phyloP scores from a whole-genome alignment of 2,797 vertebrate genomes.

The Erethizon dorsatum region DNA sequence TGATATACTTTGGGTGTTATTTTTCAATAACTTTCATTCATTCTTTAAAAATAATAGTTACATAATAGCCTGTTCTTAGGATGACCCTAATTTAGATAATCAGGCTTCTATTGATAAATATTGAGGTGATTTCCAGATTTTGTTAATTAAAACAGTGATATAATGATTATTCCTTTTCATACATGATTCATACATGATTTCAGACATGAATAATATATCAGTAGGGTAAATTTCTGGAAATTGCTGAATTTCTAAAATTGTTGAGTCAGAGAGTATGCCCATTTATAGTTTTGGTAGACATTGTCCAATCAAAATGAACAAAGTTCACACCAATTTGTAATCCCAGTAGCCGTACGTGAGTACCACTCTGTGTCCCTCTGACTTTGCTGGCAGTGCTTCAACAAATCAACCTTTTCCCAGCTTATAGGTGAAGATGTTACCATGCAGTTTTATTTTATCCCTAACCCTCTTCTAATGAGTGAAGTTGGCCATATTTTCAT shows the following conservation, averaged over 20 bases:
- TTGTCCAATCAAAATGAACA: neutral
- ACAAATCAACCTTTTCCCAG: neutral
- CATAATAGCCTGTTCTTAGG: too few relatives aligned
- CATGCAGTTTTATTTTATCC: neutral
- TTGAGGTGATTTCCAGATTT: neutral
- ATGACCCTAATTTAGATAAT: neutral
- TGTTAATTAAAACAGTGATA: neutral
- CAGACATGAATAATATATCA: neutral
- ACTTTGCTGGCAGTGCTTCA: too few relatives aligned
- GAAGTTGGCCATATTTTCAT: neutral
- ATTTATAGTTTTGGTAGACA: neutral
- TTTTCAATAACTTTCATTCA: neutral
- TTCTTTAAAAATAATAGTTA: neutral
- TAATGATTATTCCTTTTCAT: neutral
- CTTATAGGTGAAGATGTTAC: neutral
- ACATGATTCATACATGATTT: neutral
- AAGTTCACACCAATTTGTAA: too few relatives aligned
- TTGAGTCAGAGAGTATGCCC: neutral
- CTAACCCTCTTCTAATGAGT: neutral
- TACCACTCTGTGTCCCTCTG: accelerated
- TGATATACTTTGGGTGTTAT: neutral
- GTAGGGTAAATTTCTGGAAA: neutral
- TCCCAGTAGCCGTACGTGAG: accelerated
- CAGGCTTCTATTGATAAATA: neutral
- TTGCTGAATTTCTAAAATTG: neutral